phyloP scores from a whole-genome alignment of 2,888 invertebrate genomes.

The Eurytoma adleriae region DNA sequence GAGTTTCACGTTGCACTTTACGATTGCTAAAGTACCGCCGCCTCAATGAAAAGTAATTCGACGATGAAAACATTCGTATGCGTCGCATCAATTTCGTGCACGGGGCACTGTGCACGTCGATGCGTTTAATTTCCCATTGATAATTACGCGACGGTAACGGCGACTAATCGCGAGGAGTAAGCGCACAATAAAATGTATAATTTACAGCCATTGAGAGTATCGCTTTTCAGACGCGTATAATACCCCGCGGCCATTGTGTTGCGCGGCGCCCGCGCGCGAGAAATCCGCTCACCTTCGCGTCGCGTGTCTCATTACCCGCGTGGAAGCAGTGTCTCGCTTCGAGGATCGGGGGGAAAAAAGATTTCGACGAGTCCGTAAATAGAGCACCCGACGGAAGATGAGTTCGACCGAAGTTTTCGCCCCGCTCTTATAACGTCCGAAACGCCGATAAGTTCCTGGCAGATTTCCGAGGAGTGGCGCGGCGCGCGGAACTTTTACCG shows the following conservation, averaged over 20 bases:
- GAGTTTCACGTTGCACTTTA: background rate
- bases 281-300: background rate
- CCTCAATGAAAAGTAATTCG: constrained; percentile 5
- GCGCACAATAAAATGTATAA: constrained; percentile 36
- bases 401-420: no score
- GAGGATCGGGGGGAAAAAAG: no score
- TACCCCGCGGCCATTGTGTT: background rate
- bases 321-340: no score
- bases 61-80: background rate
- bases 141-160: background rate
- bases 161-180: background rate
- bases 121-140: background rate
- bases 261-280: no score
- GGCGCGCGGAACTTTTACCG: no score
- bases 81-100: background rate
- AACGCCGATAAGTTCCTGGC: no score
- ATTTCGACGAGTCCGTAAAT: no score
- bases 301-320: background rate
- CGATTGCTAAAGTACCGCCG: background rate
- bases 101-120: background rate
- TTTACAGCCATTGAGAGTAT: constrained; percentile 47
- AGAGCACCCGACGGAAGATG: no score
- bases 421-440: no score
- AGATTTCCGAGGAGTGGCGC: no score
- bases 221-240: constrained; percentile 27